Evolutionary conservation across 2,113 vertebrate genomes (phyloP).

Genomic region (Aythya baeri): DNA sequence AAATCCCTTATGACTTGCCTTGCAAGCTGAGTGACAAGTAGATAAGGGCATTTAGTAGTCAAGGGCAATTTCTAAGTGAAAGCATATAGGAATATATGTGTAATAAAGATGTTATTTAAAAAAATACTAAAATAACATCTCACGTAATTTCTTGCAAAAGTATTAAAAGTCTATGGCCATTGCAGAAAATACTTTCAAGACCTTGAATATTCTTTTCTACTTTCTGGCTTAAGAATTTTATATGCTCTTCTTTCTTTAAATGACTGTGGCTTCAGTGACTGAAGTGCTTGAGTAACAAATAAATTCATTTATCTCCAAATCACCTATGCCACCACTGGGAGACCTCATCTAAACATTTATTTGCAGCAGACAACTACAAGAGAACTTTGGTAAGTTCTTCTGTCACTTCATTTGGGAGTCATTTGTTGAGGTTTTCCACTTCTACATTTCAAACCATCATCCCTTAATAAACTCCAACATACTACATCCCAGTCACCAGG

Average conservation of each 20-base stretch:
- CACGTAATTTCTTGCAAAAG: not conserved
- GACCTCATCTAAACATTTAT: not conserved
- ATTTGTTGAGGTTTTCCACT: not conserved
- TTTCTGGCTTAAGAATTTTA: not conserved
- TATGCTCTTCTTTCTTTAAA: not conserved
- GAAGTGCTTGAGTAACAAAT: not conserved
- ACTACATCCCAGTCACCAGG: fast-evolving
- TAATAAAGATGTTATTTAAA: not conserved
- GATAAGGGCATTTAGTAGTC: not conserved
- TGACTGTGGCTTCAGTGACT: not conserved
- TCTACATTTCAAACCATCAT: not conserved
- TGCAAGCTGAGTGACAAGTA: not conserved
- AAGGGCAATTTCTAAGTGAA: not conserved
- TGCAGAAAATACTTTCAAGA: not conserved
- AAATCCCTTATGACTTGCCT: not conserved
- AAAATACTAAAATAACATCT: not conserved
- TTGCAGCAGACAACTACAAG: not conserved
- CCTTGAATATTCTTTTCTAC: not conserved
- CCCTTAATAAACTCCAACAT: not conserved
- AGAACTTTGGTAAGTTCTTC: not conserved
- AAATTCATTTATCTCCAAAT: not conserved
- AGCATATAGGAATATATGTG: not conserved
- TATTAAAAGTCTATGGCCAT: not conserved
- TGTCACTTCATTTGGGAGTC: not conserved
- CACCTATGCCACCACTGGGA: not conserved